A percentile compares a stretch with the other conserved stretches of the same genome.
phyloP scores from a whole-genome alignment of 1,140 invertebrate species.

The Drosophila arizonae region DNA sequence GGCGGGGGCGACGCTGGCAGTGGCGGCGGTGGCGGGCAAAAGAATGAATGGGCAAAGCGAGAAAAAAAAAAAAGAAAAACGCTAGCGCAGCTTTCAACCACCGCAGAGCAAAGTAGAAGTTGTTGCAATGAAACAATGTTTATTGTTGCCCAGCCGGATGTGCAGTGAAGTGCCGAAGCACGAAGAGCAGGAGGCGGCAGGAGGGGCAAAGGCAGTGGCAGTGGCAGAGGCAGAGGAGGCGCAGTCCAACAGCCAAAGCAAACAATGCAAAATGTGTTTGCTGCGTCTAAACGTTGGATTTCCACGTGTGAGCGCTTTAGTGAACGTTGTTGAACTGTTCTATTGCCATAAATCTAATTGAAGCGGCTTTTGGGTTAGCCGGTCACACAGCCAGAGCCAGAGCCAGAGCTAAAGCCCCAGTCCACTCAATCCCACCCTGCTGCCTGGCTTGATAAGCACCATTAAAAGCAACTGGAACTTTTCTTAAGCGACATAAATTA shows the following conservation, averaged over 20 bases:
- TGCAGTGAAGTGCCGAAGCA: slow-evolving; percentile 41
- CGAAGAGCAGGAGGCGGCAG: not conserved
- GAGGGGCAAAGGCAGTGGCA: not conserved
- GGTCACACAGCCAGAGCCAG: slow-evolving; percentile 42
- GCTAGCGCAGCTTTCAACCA: slow-evolving; percentile 62
- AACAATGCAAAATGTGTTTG: slow-evolving; percentile 64
- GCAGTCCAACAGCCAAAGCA: slow-evolving; percentile 30
- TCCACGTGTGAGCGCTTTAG: slow-evolving; percentile 46
- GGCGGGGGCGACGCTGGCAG: not conserved
- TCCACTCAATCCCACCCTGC: not conserved
- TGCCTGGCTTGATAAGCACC: slow-evolving; percentile 25
- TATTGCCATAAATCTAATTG: slow-evolving; percentile 76
- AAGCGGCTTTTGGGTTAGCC: slow-evolving; percentile 67
- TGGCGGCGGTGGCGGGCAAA: slow-evolving; percentile 21
- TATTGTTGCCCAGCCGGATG: slow-evolving; percentile 53
- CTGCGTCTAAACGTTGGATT: slow-evolving; percentile 35
- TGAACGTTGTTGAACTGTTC: slow-evolving; percentile 60
- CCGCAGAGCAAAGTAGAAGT: slow-evolving; percentile 49
- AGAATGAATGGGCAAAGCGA: slow-evolving; percentile 56
- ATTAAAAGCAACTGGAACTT: slow-evolving; percentile 60
- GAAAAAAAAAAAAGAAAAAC: slow-evolving; percentile 38
- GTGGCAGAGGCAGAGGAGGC: not conserved
- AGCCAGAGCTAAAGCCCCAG: not conserved
- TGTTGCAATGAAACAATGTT: slow-evolving; percentile 70
- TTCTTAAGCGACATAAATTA: slow-evolving; percentile 68